A percentile compares a stretch with the other conserved stretches of the same genome.
Conservation (phyloP, 2,113 vertebrate species). For the Oreochromis niloticus region DNA sequence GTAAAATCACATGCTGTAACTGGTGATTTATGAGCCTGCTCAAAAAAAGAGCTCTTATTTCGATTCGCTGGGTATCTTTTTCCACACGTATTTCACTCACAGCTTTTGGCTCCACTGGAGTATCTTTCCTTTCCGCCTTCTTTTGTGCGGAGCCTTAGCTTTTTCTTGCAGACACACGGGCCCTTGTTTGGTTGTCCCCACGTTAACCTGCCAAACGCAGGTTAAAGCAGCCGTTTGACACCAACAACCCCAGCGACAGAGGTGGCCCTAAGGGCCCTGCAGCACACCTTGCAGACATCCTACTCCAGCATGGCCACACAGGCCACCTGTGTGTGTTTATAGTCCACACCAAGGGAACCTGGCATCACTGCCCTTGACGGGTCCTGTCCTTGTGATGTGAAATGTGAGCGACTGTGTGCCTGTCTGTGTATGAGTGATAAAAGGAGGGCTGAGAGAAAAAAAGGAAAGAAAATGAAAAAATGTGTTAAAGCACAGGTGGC, state of each 20-base stretch:
- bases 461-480: background rate
- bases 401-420: background rate
- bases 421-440: slow-evolving; percentile 20
- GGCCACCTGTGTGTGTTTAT: slow-evolving; percentile 54
- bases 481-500: slow-evolving; percentile 39
- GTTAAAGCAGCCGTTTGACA: slow-evolving; percentile 22
- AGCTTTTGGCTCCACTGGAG: background rate
- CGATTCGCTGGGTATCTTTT: background rate
- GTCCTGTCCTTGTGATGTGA: slow-evolving; percentile 41
- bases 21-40: background rate
- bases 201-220: slow-evolving; percentile 3
- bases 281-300: slow-evolving; percentile 13
- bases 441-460: background rate
- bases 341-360: slow-evolving; percentile 29
- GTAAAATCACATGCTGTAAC: background rate
- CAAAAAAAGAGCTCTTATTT: background rate
- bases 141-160: background rate
- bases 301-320: background rate
- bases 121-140: background rate
- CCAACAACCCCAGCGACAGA: background rate
- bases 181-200: background rate
- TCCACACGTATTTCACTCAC: background rate
- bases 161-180: background rate
- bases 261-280: background rate
- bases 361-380: slow-evolving; percentile 40